Conservation (phyloP, 2,797 vertebrate genomes). For the Peromyscus melanophrys region DNA sequence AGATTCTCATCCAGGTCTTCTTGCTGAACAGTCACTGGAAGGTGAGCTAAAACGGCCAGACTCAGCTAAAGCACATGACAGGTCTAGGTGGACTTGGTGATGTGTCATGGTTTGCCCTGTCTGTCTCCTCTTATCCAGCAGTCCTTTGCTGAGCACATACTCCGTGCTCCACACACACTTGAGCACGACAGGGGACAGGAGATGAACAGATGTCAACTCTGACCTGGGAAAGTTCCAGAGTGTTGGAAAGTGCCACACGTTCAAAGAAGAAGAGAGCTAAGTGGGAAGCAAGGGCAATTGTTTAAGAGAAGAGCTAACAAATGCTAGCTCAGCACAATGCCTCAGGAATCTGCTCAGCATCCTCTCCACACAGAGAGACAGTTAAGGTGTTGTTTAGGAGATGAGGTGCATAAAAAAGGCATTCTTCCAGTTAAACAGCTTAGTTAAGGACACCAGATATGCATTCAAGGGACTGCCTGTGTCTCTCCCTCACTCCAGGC, state of each 20-base stretch:
- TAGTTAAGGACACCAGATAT: conserved; percentile 17
- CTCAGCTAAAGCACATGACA: neutral
- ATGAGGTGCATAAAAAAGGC: conserved; percentile 62
- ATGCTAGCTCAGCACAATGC: conserved; percentile 63
- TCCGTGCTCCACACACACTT: accelerated
- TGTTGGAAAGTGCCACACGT: neutral
- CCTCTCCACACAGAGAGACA: neutral
- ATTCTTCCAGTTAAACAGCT: conserved; percentile 54
- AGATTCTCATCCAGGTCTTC: accelerated
- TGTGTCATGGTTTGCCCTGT: too few relatives aligned
- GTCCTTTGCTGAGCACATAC: too few relatives aligned
- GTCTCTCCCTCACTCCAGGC: neutral
- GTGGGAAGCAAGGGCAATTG: neutral
- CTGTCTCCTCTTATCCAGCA: neutral
- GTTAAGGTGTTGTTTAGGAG: conserved; percentile 39
- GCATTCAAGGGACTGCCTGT: neutral
- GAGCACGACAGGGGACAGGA: neutral
- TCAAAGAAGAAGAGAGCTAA: neutral
- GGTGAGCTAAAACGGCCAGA: too few relatives aligned
- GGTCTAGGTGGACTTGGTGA: accelerated
- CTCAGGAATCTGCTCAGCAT: neutral
- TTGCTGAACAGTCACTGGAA: neutral
- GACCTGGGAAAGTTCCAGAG: neutral
- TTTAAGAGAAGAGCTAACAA: conserved; percentile 46
- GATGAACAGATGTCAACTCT: neutral